phyloP scores from a whole-genome alignment of 2,113 vertebrate genomes.

The Gambusia affinis region DNA sequence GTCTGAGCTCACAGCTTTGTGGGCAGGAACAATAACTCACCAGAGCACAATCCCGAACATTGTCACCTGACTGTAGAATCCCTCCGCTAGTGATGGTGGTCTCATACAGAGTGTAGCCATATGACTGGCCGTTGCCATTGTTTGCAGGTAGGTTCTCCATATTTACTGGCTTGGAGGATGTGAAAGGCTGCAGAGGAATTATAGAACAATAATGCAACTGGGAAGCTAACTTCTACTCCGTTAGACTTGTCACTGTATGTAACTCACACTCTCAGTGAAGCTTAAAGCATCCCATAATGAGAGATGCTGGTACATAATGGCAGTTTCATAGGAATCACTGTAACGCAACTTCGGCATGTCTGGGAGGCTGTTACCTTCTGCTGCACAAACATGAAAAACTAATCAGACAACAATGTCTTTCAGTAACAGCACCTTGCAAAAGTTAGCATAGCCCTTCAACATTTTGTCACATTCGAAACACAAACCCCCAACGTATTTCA shows the following conservation, averaged over 20 bases:
- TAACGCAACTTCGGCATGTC: constrained; percentile 69
- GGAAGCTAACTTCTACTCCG: background rate
- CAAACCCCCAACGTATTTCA: background rate
- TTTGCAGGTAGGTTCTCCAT: constrained; percentile 94
- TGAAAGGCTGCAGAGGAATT: constrained; percentile 80
- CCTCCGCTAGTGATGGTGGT: constrained; percentile 85
- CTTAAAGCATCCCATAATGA: constrained; percentile 90
- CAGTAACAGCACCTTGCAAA: background rate
- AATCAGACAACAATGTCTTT: background rate
- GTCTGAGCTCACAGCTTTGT: background rate
- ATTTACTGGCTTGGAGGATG: constrained; percentile 82
- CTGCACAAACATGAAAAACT: constrained; percentile 31
- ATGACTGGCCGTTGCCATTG: constrained; percentile 85
- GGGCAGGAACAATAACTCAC: constrained; percentile 67
- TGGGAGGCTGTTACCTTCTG: constrained; percentile 56
- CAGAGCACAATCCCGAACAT: constrained; percentile 88
- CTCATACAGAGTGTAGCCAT: constrained; percentile 93
- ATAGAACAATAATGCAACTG: background rate
- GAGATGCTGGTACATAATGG: constrained; percentile 83
- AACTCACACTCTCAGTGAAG: constrained; percentile 80
- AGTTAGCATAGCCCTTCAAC: background rate
- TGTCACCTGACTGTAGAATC: constrained; percentile 78
- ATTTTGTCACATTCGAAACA: background rate
- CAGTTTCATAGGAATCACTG: constrained; percentile 73
- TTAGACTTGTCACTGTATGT: constrained; percentile 16